These are phyloP conservation scores for Seladonia tumulorum DNA, from an alignment of 2,888 invertebrate species.

Conservation along the genomic window DNA sequence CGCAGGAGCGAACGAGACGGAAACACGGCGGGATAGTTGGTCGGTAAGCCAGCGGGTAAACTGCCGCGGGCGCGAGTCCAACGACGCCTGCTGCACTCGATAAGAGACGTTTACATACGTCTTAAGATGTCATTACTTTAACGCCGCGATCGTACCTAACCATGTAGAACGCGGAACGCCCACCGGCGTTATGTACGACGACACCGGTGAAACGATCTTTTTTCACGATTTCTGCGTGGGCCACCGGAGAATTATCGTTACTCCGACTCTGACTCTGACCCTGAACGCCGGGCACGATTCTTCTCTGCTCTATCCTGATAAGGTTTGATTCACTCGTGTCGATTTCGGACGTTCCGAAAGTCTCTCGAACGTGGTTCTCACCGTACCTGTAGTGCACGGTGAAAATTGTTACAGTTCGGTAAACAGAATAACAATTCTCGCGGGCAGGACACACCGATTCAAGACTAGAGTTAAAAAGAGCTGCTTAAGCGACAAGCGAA, in stretches of 20 bases:
- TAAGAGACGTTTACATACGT: slow-evolving; percentile 73
- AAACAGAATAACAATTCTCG: background rate
- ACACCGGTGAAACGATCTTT: slow-evolving; percentile 33
- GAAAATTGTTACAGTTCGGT: background rate
- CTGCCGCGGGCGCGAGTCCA: slow-evolving; percentile 59
- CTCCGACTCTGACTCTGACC: background rate
- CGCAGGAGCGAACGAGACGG: slow-evolving; percentile 21
- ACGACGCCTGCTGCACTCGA: slow-evolving; percentile 67
- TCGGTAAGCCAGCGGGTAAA: slow-evolving; percentile 65
- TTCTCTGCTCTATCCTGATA: slow-evolving; percentile 1
- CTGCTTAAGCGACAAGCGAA: no score
- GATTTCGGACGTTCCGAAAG: no score
- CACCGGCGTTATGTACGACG: slow-evolving; percentile 33
- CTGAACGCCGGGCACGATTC: slow-evolving; percentile 3
- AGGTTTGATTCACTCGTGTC: background rate
- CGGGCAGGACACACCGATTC: no score
- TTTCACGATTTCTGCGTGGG: slow-evolving; percentile 27
- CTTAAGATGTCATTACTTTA: slow-evolving; percentile 68
- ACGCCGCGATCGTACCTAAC: slow-evolving; percentile 60
- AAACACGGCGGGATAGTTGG: slow-evolving; percentile 36
- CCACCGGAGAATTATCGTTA: slow-evolving; percentile 15
- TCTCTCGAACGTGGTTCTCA: background rate
- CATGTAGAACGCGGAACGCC: slow-evolving; percentile 52
- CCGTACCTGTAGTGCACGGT: background rate
- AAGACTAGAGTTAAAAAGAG: no score